Conservation (phyloP, 1,140 invertebrate genomes). For the Zaprionus ornatus region DNA sequence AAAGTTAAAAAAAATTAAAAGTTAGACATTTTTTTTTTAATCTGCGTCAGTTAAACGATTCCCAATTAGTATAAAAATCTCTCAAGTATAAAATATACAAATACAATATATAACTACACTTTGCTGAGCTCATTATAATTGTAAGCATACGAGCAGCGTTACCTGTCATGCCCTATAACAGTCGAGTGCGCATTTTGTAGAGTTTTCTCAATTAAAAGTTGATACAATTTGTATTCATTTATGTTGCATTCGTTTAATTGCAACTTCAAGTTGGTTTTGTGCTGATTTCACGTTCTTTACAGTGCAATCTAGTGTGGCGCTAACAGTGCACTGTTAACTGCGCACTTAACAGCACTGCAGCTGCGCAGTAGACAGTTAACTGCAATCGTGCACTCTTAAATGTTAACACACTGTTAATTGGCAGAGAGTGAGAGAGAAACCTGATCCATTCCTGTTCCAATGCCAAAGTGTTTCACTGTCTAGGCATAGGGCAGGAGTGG, state of each 20-base stretch:
- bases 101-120: no score
- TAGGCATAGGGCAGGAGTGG: neutral
- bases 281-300: neutral
- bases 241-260: neutral
- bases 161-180: no score
- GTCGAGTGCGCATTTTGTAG: no score
- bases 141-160: no score
- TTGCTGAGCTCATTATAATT: no score
- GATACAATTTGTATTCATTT: no score
- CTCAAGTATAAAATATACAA: no score
- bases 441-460: slow-evolving; percentile 15
- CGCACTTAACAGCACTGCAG: slow-evolving; percentile 37
- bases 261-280: neutral
- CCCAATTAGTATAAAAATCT: no score
- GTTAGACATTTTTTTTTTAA: no score
- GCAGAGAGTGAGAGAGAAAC: neutral
- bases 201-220: no score
- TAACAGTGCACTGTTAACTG: slow-evolving; percentile 25
- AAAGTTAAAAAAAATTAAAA: no score
- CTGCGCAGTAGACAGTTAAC: slow-evolving; percentile 45
- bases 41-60: no score
- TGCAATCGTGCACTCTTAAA: slow-evolving; percentile 52
- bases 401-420: slow-evolving; percentile 56
- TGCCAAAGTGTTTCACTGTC: slow-evolving; percentile 32
- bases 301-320: neutral